phyloP scores from a whole-genome alignment of 2,888 invertebrate species.

The Lymantria monacha region DNA sequence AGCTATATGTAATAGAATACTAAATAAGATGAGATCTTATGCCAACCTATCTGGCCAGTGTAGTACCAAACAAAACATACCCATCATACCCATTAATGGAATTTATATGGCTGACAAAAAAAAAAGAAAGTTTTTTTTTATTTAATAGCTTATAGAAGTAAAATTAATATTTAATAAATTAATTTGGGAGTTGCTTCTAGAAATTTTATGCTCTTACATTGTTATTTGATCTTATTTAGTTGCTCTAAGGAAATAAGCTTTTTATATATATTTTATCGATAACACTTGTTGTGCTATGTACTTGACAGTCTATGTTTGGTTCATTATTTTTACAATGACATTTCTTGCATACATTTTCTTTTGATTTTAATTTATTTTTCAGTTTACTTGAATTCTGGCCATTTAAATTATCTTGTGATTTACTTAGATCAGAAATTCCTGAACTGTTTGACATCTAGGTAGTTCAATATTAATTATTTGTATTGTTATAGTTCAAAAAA shows the following conservation, averaged over 20 bases:
- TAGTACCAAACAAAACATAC: too few species aligned
- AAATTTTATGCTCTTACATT: too few species aligned
- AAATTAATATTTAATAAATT: background rate
- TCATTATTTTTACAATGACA: background rate
- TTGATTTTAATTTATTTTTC: background rate
- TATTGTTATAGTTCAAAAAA: background rate
- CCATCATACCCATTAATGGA: background rate
- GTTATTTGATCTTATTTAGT: background rate
- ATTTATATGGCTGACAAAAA: background rate
- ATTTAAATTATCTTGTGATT: background rate
- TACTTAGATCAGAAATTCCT: background rate
- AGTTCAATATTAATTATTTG: background rate
- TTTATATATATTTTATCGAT: slow-evolving; percentile 1
- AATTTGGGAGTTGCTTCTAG: background rate
- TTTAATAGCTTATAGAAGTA: background rate
- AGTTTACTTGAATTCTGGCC: background rate
- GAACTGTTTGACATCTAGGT: background rate
- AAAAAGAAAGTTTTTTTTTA: too few species aligned
- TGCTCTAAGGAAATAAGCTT: slow-evolving; percentile 1
- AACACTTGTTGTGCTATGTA: background rate
- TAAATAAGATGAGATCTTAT: too few species aligned
- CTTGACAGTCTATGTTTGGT: background rate
- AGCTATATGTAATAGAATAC: too few species aligned
- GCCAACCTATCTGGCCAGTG: too few species aligned
- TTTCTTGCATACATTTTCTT: background rate